Evolutionary conservation across 2,797 vertebrate genomes (phyloP), one percentile per base, ranked within the genome.

Genomic region (Aselliscus stoliczkanus): DNA sequence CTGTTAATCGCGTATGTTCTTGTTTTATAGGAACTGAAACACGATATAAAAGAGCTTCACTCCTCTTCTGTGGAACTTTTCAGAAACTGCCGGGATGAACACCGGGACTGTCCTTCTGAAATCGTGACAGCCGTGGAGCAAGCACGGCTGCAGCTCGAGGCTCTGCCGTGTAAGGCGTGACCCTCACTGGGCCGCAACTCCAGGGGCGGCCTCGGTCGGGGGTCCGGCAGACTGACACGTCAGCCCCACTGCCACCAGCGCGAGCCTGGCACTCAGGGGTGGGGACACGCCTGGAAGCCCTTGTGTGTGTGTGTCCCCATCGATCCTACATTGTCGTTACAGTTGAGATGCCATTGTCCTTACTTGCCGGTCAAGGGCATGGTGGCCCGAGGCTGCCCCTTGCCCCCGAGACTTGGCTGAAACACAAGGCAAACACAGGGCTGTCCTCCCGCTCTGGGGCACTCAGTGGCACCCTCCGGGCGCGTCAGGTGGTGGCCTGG

Each of bases 61-160:
- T 50, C 47, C 47, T 50, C 47, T 50, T 50, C 47, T 50, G 14
- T 4, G 47, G 13, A 50, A 14, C 47, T 50, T 50, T 50, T 50
- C 47, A 50, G 47, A 50, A 50, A 14, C 47, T 50, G 47, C 47
- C 47, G 14, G 47, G 47, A 50, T 14, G 13, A 50, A 50, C 47
- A 50, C 94, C 98, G 98, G 95, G 95, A 95, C 90, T 98, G 98
- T 1, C 95, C 98, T 95, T 97, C 98, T 58, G 98, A 95, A 54
- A 69, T 98, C 17, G 94, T 94, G 54, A 82, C 97, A 37, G 97
- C 96, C n/a, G 88, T 96, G 93, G 97, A 97, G 62, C 79, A 90
- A 25, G 65, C 97, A 0, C 98, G 98, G 69, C 86, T 96, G 77
- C 93, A 96, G 60, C 52, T 62, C 23, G 97, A 97, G 95, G 97